Conservation (phyloP, 2,888 invertebrate genomes). For the Tiliacea citrago region DNA sequence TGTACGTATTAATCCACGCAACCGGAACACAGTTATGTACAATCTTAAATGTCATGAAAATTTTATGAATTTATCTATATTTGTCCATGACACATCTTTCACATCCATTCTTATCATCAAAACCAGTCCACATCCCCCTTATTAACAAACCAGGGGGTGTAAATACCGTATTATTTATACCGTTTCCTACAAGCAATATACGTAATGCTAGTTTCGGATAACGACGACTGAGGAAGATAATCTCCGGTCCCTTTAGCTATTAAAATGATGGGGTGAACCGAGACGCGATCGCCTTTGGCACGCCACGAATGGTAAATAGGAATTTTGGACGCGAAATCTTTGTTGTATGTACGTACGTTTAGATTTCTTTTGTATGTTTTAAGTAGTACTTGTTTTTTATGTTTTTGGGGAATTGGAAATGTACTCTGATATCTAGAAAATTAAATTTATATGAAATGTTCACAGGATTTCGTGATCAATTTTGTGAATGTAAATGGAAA, state of each 20-base stretch:
- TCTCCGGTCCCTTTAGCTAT: slow-evolving; percentile 69
- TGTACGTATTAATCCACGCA: too few species aligned
- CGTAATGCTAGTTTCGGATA: slow-evolving; percentile 61
- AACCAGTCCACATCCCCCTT: slow-evolving; percentile 18
- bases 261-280: slow-evolving; percentile 72
- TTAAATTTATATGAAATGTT: too few species aligned
- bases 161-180: slow-evolving; percentile 63
- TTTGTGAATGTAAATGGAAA: not conserved
- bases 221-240: slow-evolving; percentile 62
- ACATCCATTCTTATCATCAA: slow-evolving; percentile 9
- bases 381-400: not conserved
- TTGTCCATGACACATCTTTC: not conserved
- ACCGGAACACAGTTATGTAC: too few species aligned
- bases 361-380: slow-evolving; percentile 1
- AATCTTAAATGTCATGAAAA: too few species aligned
- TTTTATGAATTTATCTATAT: too few species aligned
- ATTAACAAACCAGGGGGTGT: slow-evolving; percentile 51
- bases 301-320: slow-evolving; percentile 45
- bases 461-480: not conserved
- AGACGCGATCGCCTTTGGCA: slow-evolving; percentile 59
- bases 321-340: slow-evolving; percentile 32
- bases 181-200: slow-evolving; percentile 51
- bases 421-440: too few species aligned
- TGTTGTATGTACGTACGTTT: not conserved
- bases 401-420: not conserved